These are phyloP conservation scores for Amniataba percoides DNA, from an alignment of 2,797 vertebrate genomes.

Conservation along the genomic window DNA sequence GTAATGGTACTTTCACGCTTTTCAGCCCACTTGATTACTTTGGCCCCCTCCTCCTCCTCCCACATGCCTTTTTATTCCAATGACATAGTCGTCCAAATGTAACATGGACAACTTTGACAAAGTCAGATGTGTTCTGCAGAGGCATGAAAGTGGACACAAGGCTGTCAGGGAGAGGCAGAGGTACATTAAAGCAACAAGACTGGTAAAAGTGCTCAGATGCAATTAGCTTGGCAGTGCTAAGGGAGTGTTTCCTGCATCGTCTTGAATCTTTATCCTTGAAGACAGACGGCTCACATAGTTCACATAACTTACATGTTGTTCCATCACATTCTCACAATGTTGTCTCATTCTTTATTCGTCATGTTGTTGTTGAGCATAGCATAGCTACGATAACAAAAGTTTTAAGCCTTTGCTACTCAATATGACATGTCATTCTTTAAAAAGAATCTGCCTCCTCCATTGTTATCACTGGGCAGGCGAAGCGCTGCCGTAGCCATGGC, in stretches of 20 bases:
- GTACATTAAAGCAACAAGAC: slow-evolving; percentile 31
- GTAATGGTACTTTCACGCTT: slow-evolving; percentile 86
- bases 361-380: slow-evolving; percentile 8
- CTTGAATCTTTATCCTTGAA: slow-evolving; percentile 13
- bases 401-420: slow-evolving; percentile 1
- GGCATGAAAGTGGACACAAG: slow-evolving; percentile 41
- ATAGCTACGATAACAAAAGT: slow-evolving; percentile 14
- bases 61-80: slow-evolving; percentile 75
- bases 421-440: slow-evolving; percentile 2
- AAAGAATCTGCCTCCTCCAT: slow-evolving; percentile 15
- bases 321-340: slow-evolving; percentile 9
- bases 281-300: slow-evolving; percentile 27
- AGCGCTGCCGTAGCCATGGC: slow-evolving; percentile 32
- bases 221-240: slow-evolving; percentile 19
- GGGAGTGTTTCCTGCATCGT: slow-evolving; percentile 3
- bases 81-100: slow-evolving; percentile 77
- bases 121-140: slow-evolving; percentile 67
- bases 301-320: slow-evolving; percentile 8
- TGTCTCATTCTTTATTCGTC: slow-evolving; percentile 21
- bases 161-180: slow-evolving; percentile 21
- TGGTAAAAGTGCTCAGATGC: slow-evolving; percentile 13
- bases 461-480: slow-evolving; percentile 27
- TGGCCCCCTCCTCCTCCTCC: slow-evolving; percentile 73
- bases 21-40: slow-evolving; percentile 84
- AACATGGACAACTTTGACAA: slow-evolving; percentile 78